Conservation (phyloP, 2,797 vertebrate genomes). For the Acridotheres tristis region DNA sequence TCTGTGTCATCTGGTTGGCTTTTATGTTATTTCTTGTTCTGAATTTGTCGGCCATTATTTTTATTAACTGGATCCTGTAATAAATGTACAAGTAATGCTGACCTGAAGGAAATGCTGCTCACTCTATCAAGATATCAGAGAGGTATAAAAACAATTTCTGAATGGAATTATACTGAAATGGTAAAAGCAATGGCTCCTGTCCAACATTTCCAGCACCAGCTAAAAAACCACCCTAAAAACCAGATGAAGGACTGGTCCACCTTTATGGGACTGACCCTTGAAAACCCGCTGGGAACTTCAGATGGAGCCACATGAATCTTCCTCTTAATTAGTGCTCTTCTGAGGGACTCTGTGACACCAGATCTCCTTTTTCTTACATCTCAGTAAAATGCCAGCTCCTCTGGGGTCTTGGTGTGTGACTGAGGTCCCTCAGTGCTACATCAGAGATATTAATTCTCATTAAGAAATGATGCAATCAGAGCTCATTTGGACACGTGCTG, state of each 20-base stretch:
- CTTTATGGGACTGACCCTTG: slow-evolving; percentile 14
- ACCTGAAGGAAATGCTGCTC: neutral
- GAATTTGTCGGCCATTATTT: neutral
- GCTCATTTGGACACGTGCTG: neutral
- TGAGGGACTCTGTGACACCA: neutral
- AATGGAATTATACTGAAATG: neutral
- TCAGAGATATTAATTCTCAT: slow-evolving; percentile 42
- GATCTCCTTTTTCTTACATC: neutral
- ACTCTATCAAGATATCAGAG: neutral
- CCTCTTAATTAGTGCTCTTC: slow-evolving; percentile 22
- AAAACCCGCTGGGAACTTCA: neutral
- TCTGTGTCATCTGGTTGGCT: neutral
- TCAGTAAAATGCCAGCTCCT: slow-evolving; percentile 11
- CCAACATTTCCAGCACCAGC: neutral
- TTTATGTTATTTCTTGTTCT: neutral
- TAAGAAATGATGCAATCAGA: neutral
- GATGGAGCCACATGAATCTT: neutral
- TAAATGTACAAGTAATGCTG: neutral
- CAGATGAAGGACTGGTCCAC: neutral
- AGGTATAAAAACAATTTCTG: neutral
- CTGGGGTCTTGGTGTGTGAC: neutral
- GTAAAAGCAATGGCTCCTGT: neutral
- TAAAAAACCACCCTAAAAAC: neutral
- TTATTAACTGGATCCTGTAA: neutral
- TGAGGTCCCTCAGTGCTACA: neutral